A percentile compares a stretch with the other conserved stretches of the same genome.
These are phyloP conservation scores for Cyprinella venusta DNA, from an alignment of 2,797 vertebrate genomes.

Conservation along the genomic window DNA sequence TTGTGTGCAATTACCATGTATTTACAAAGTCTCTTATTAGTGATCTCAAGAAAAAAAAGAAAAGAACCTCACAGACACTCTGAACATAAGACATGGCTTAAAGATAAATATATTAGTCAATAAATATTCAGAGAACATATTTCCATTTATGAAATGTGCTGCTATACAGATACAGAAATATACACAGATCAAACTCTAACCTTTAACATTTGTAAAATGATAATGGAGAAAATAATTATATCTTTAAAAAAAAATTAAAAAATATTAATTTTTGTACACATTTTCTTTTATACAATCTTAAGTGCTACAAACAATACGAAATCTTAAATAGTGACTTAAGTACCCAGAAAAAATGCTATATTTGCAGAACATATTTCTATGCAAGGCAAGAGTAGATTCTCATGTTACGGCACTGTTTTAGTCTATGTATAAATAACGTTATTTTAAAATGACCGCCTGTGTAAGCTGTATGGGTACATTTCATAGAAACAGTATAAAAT, in stretches of 20 bases:
- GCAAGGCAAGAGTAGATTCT: constrained; percentile 82
- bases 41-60: constrained; percentile 84
- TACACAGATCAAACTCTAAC: constrained; percentile 93
- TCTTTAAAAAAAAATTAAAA: constrained; percentile 78
- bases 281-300: constrained; percentile 91
- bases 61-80: constrained; percentile 89
- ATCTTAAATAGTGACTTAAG: constrained; percentile 94
- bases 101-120: constrained; percentile 99
- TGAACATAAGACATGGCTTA: constrained; percentile 99
- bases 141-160: constrained; percentile 99
- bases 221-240: constrained; percentile 91
- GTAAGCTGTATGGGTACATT: constrained; percentile 80
- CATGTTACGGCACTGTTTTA: constrained; percentile 79
- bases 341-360: constrained; percentile 80
- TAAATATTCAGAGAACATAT: constrained; percentile 99
- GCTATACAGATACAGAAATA: constrained; percentile 98
- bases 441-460: constrained; percentile 76
- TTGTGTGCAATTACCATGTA: constrained; percentile 98
- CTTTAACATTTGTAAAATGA: constrained; percentile 88
- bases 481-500: constrained; percentile 86
- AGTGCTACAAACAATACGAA: constrained; percentile 94
- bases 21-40: constrained; percentile 97
- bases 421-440: constrained; percentile 77
- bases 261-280: constrained; percentile 92
- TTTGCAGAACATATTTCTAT: constrained; percentile 82